Percentiles rank a stretch among this genome's conserved stretches.
phyloP scores from a whole-genome alignment of 2,888 invertebrate species.

The Melitaea athalia region DNA sequence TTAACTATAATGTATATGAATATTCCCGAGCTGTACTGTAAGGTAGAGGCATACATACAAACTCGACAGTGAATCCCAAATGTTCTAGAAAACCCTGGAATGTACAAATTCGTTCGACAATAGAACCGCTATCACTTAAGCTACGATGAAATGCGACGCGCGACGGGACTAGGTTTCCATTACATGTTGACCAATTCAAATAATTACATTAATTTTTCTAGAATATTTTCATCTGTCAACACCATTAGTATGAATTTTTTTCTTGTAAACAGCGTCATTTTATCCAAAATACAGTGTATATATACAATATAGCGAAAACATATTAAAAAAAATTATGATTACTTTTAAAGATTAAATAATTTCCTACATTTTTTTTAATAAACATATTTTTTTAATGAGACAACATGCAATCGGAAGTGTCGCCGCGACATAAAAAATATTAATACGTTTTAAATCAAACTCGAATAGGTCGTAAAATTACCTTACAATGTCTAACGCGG shows the following conservation, averaged over 20 bases:
- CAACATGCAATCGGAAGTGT: slow-evolving; percentile 70
- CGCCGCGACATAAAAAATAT: slow-evolving; percentile 58
- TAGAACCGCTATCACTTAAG: slow-evolving; percentile 64
- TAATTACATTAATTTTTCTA: neutral
- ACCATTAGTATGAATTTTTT: too few relatives aligned
- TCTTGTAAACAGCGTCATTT: too few relatives aligned
- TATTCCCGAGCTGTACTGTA: neutral
- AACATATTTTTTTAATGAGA: slow-evolving; percentile 54
- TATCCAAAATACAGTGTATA: too few relatives aligned
- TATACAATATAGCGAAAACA: too few relatives aligned
- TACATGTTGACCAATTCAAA: slow-evolving; percentile 64
- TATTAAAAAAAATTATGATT: too few relatives aligned
- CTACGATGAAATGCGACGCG: slow-evolving; percentile 73
- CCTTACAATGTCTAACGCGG: slow-evolving; percentile 27
- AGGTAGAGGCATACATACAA: slow-evolving; percentile 30
- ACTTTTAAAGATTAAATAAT: neutral
- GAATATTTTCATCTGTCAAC: too few relatives aligned
- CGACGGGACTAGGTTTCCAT: slow-evolving; percentile 76
- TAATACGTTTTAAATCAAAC: slow-evolving; percentile 37
- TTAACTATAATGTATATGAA: neutral
- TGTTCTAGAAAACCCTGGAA: slow-evolving; percentile 60
- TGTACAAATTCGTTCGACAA: slow-evolving; percentile 72
- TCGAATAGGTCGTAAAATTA: slow-evolving; percentile 36
- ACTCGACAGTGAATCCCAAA: slow-evolving; percentile 16
- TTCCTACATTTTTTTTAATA: neutral